Evolutionary conservation across 2,797 vertebrate species (phyloP), one percentile per base, ranked within the genome.

Genomic region (Lacerta agilis): DNA sequence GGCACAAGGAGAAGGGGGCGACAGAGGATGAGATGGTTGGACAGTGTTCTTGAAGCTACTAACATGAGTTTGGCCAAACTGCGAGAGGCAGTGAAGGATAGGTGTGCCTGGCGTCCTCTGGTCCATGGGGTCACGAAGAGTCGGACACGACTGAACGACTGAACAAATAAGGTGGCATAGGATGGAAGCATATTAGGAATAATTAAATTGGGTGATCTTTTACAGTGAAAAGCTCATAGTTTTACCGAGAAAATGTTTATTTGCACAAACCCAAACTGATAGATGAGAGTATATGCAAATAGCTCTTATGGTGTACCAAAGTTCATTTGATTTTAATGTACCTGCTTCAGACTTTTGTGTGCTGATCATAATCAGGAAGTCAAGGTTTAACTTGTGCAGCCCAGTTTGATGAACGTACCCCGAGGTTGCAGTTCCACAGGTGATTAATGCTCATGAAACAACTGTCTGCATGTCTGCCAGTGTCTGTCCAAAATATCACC

Each of bases 371-470:
- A 87, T 43, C 58, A 85, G 41, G 23, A 91, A 86, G 88, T 93
- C 86, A 88, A 85, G 77, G 90, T 76, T 64, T 89, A 93, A 82
- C 91, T 91, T 91, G 41, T 92, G 89, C 91, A 88, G 90, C 92
- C 84, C 18, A 77, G 69, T 82, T 82, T 92, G 86, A 86, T 29
- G 76, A 93, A 88, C 69, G 76, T 49, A 90, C 71, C 90, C 91
- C 36, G 64, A 93, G 90, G 92, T 83, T 36, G 87, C 80, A 90
- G 88, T 92, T 86, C 87, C 45, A 9, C 83, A 79, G 90, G 87
- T 91, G 92, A 96, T 90, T 95, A 93, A 95, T 91, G 92, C 86
- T n/a, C 93, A 92, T 93, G 88, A 96, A 97, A 96, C 92, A 94
- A 97, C 92, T 92, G 88, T 86, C 84, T 89, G 25, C 45, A 92